A percentile compares a stretch with the other conserved stretches of the same genome.
Conservation (phyloP, 1,140 invertebrate genomes). For the Procambarus virginalis region DNA sequence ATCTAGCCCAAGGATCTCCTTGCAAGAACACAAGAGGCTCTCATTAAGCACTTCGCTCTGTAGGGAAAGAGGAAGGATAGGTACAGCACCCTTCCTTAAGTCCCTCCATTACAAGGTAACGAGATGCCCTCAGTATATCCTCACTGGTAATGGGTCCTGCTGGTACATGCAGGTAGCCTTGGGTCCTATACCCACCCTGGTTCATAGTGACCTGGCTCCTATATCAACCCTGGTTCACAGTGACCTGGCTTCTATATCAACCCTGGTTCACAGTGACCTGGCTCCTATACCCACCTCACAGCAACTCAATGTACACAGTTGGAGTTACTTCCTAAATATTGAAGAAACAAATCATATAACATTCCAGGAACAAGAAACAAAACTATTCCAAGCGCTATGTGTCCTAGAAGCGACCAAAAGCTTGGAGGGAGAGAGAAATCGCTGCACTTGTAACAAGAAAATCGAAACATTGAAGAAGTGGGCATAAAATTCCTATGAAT, state of each 20-base stretch:
- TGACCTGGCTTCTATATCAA: too few relatives aligned
- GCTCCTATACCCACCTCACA: too few relatives aligned
- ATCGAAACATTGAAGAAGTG: neutral
- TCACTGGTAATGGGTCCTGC: neutral
- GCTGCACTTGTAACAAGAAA: neutral
- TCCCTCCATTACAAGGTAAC: neutral
- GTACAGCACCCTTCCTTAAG: too few relatives aligned
- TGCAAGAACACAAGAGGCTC: neutral
- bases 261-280: too few relatives aligned
- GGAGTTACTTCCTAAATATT: neutral
- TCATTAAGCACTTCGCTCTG: neutral
- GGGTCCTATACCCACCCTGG: neutral
- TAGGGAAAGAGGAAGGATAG: neutral
- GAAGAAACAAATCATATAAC: neutral
- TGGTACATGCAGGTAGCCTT: neutral
- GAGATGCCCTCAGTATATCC: neutral
- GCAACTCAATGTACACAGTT: neutral
- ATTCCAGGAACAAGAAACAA: neutral
- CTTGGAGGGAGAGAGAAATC: neutral
- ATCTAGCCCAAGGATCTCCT: neutral
- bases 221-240: too few relatives aligned
- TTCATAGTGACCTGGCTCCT: too few relatives aligned
- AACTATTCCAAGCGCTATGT: conserved; percentile 20
- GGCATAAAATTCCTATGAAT: neutral
- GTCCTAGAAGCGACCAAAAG: conserved; percentile 36